Conservation (phyloP, 2,113 vertebrate genomes). For the Spea bombifrons region DNA sequence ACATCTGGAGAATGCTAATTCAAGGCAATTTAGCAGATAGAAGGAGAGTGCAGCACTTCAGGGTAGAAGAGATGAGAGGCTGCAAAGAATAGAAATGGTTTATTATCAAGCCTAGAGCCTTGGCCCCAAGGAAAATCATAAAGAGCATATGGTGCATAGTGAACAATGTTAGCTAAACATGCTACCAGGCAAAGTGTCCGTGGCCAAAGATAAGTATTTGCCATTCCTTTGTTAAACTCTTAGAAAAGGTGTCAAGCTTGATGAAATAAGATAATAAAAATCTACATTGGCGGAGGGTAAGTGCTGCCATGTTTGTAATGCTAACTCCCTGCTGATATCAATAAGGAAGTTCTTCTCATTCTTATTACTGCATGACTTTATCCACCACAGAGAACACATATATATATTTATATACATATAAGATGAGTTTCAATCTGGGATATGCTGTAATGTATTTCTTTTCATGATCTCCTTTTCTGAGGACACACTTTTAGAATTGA, state of each 20-base stretch:
- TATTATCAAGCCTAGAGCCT: conserved; percentile 40
- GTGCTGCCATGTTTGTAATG: too few relatives aligned
- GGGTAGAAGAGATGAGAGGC: conserved; percentile 40
- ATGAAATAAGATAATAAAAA: background rate
- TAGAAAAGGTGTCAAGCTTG: background rate
- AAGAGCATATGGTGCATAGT: conserved; percentile 23
- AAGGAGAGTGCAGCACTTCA: conserved; percentile 42
- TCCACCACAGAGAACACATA: background rate
- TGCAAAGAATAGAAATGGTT: conserved; percentile 46
- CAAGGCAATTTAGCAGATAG: conserved; percentile 44
- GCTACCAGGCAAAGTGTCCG: background rate
- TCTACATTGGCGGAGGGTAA: background rate
- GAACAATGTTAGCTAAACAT: conserved; percentile 24
- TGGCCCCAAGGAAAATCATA: conserved; percentile 30
- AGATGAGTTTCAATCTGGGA: background rate
- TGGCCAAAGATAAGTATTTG: conserved; percentile 1
- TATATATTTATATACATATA: conserved; percentile 10
- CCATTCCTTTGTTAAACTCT: background rate
- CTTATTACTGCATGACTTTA: background rate
- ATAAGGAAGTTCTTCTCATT: background rate
- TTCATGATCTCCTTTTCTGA: conserved; percentile 6
- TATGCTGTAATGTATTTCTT: conserved; percentile 3
- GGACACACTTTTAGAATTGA: conserved; percentile 7
- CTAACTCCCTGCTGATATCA: too few relatives aligned
- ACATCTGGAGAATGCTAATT: conserved; percentile 47